Conservation (phyloP, 2,888 invertebrate species). For the Therioaphis trifolii region DNA sequence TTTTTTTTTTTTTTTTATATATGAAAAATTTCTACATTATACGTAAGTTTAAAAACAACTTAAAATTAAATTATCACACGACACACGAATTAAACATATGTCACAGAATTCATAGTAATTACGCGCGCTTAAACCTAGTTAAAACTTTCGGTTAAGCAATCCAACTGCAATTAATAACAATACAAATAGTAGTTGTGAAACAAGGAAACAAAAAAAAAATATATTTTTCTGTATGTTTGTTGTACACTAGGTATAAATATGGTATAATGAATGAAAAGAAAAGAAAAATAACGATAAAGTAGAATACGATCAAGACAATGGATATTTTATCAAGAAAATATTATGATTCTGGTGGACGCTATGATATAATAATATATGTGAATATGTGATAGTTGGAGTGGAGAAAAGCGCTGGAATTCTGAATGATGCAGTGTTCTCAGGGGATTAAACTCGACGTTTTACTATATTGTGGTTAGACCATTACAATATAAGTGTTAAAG, state of each 20-base stretch:
- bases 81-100: too few relatives aligned
- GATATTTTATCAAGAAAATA: background rate
- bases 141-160: too few relatives aligned
- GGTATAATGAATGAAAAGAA: background rate
- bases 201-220: background rate
- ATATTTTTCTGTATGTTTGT: background rate
- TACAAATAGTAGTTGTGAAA: background rate
- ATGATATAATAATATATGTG: background rate
- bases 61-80: too few relatives aligned
- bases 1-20: too few relatives aligned
- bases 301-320: background rate
- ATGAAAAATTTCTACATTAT: too few relatives aligned
- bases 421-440: background rate
- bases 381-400: background rate
- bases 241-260: background rate
- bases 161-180: too few relatives aligned
- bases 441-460: slow-evolving; percentile 48
- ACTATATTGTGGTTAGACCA: background rate
- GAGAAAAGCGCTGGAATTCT: background rate
- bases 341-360: background rate
- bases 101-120: too few relatives aligned
- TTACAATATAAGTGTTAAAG: slow-evolving; percentile 42
- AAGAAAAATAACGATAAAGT: background rate
- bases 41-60: too few relatives aligned
- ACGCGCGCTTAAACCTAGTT: too few relatives aligned